phyloP scores from a whole-genome alignment of 2,797 vertebrate species.

The Sebastiscus albofasciatus region DNA sequence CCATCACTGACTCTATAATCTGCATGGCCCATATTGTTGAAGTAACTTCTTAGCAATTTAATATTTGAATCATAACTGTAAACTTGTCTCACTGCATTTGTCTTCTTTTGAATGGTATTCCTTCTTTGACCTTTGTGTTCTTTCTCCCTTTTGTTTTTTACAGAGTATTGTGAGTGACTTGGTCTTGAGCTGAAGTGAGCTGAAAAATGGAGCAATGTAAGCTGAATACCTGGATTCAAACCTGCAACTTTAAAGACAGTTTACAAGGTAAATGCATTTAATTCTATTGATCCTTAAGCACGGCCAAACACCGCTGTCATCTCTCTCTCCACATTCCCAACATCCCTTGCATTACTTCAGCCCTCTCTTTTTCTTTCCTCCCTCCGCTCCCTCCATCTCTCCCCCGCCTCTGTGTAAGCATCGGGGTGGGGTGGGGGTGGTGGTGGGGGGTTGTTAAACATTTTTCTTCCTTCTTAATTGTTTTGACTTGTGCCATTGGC shows the following conservation, averaged over 20 bases:
- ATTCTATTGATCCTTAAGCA: not conserved
- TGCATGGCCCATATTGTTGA: too few species aligned
- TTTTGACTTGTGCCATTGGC: conserved; percentile 98
- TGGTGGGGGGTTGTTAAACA: conserved; percentile 82
- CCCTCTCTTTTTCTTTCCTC: not conserved
- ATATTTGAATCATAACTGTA: not conserved
- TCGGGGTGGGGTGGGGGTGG: conserved; percentile 67
- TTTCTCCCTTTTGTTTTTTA: not conserved
- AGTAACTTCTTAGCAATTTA: not conserved
- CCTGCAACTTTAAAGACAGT: not conserved
- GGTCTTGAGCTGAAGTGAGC: not conserved
- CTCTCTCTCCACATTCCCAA: conserved; percentile 5
- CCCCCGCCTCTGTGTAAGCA: conserved; percentile 79
- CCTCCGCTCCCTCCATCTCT: conserved; percentile 30
- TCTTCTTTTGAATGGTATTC: not conserved
- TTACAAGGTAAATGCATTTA: not conserved
- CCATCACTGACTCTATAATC: not conserved
- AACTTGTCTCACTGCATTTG: not conserved
- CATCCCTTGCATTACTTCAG: not conserved
- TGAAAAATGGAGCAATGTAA: not conserved
- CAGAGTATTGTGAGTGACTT: not conserved
- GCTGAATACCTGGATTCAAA: conserved; percentile 14
- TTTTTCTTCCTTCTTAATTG: conserved; percentile 96
- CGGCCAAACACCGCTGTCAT: not conserved
- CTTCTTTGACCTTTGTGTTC: accelerated